Evolutionary conservation across 2,113 vertebrate species (phyloP).

Genomic region (Chaetodon auriga): DNA sequence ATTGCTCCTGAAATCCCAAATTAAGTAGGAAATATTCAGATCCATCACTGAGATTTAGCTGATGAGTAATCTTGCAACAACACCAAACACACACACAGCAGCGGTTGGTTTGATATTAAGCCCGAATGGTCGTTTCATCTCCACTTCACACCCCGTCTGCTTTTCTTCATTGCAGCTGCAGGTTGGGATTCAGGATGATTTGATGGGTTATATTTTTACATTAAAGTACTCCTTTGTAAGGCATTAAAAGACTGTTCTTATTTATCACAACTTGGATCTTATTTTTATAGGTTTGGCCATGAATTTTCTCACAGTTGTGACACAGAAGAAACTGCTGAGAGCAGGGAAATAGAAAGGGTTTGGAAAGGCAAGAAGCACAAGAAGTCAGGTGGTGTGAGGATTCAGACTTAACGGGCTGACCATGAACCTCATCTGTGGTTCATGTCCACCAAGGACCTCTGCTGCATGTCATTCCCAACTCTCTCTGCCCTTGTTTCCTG

Average conservation of each 20-base stretch:
- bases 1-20: neutral
- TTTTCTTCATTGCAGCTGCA: neutral
- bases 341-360: too few relatives aligned
- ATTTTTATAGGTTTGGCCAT: neutral
- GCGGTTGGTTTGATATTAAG: neutral
- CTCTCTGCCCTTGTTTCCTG: neutral
- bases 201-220: neutral
- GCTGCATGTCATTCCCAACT: neutral
- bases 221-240: neutral
- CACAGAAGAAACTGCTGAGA: neutral
- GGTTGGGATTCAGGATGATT: neutral
- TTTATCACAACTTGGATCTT: neutral
- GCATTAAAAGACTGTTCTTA: neutral
- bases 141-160: neutral
- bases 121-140: neutral
- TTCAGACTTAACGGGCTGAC: too few relatives aligned
- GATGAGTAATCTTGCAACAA: neutral
- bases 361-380: neutral
- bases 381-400: too few relatives aligned
- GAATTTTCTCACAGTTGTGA: neutral
- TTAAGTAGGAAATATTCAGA: constrained; percentile 4
- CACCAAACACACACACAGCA: neutral
- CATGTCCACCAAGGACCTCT: neutral
- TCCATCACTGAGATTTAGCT: constrained; percentile 4
- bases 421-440: too few relatives aligned